A percentile compares a stretch with the other conserved stretches of the same genome.
Conservation (phyloP, 2,888 invertebrate genomes). For the Coleophora flavipennella region DNA sequence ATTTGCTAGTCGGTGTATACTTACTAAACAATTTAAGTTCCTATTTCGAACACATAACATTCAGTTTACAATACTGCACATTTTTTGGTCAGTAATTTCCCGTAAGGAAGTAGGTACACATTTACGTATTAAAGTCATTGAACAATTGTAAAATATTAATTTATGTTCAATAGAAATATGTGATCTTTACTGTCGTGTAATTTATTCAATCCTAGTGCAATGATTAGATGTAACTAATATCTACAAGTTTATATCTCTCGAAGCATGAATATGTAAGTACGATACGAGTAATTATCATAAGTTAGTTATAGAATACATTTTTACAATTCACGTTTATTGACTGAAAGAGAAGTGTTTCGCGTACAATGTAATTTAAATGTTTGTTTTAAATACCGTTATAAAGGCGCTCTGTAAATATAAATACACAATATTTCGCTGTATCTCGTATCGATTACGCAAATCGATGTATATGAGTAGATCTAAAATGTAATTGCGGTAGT, state of each 20-base stretch:
- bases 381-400: constrained; percentile 43
- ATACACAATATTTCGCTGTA: constrained; percentile 34
- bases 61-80: constrained; percentile 3
- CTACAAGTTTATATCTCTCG: constrained; percentile 45
- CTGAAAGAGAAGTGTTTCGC: constrained; percentile 53
- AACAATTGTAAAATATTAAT: constrained; percentile 17
- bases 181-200: constrained; percentile 59
- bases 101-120: constrained; percentile 31
- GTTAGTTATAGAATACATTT: constrained; percentile 54
- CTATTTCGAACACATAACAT: constrained; percentile 19
- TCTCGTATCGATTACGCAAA: constrained; percentile 52
- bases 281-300: no score
- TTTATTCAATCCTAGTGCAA: constrained; percentile 72
- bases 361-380: constrained; percentile 50
- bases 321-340: constrained; percentile 56
- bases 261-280: constrained; percentile 54
- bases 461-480: constrained; percentile 54
- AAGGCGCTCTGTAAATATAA: constrained; percentile 56
- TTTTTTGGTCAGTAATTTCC: constrained; percentile 29
- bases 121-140: constrained; percentile 19
- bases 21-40: constrained; percentile 40
- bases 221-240: constrained; percentile 66
- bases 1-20: constrained; percentile 27
- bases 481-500: constrained; percentile 51
- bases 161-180: constrained; percentile 40